Evolutionary conservation across 2,113 vertebrate species (phyloP).

Genomic region (Pituophis catenifer): DNA sequence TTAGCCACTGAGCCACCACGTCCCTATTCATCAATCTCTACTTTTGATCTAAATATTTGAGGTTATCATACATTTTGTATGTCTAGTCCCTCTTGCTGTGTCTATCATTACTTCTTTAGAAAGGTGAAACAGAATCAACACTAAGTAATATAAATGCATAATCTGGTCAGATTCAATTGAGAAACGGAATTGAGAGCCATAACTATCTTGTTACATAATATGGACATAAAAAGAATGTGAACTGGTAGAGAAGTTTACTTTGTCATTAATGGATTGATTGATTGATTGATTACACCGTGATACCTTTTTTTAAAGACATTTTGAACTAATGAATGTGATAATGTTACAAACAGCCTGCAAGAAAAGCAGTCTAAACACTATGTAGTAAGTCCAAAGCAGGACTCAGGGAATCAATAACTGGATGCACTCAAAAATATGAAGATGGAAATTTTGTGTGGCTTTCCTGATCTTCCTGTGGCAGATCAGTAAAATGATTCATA

Average conservation of each 20-base stretch:
- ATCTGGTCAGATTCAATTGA: neutral
- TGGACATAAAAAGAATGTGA: neutral
- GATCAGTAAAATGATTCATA: slow-evolving; percentile 22
- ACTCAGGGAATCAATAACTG: neutral
- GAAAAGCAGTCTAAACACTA: neutral
- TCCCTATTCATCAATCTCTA: neutral
- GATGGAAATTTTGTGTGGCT: slow-evolving; percentile 15
- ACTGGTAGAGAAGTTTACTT: neutral
- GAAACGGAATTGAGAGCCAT: neutral
- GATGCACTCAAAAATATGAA: neutral
- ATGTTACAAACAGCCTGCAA: neutral
- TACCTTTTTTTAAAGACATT: neutral
- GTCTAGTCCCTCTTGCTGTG: neutral
- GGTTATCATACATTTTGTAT: neutral
- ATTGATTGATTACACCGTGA: neutral
- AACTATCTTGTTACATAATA: neutral
- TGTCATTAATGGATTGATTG: neutral
- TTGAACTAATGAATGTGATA: neutral
- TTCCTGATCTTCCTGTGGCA: slow-evolving; percentile 4
- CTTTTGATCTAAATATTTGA: neutral
- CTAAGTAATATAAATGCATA: neutral
- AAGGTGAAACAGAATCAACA: neutral
- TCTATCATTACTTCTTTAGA: neutral
- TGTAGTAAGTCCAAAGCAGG: neutral
- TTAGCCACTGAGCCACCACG: no score